phyloP scores from a whole-genome alignment of 2,888 invertebrate species.

The Xiphydria camelus region DNA sequence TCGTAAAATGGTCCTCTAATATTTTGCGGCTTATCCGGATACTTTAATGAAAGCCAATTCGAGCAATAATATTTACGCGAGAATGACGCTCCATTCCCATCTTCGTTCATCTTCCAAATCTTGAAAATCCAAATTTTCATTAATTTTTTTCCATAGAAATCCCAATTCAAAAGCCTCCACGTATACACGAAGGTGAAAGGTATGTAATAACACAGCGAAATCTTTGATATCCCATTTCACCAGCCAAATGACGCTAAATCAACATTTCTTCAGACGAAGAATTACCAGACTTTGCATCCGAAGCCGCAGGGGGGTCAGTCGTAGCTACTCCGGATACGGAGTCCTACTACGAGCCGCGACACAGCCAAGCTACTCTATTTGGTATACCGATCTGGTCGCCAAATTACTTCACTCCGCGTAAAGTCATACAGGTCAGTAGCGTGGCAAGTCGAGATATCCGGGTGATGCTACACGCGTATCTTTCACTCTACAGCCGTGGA shows the following conservation, averaged over 20 bases:
- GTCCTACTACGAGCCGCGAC: constrained; percentile 28
- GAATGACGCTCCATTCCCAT: no score
- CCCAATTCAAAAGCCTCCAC: not conserved
- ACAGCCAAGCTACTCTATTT: constrained; percentile 31
- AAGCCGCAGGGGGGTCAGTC: constrained; percentile 41
- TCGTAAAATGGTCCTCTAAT: constrained; percentile 29
- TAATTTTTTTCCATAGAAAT: not conserved
- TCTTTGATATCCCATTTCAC: not conserved
- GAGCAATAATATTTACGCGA: no score
- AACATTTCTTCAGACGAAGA: constrained; percentile 18
- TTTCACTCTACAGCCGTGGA: constrained; percentile 37
- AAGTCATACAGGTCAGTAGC: constrained; percentile 44
- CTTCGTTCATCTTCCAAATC: not conserved
- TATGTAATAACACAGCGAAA: not conserved
- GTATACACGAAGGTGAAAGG: not conserved
- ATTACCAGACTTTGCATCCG: constrained; percentile 46
- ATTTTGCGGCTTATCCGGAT: no score
- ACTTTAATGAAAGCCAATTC: no score
- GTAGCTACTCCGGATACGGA: constrained; percentile 48
- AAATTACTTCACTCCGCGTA: constrained; percentile 40
- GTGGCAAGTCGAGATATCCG: no score
- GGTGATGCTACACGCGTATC: not conserved
- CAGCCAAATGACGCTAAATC: not conserved
- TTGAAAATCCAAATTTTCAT: not conserved
- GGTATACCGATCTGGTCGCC: constrained; percentile 43